These are phyloP conservation scores for Baryphthengus martii DNA, from an alignment of 2,113 vertebrate genomes.

Conservation along the genomic window DNA sequence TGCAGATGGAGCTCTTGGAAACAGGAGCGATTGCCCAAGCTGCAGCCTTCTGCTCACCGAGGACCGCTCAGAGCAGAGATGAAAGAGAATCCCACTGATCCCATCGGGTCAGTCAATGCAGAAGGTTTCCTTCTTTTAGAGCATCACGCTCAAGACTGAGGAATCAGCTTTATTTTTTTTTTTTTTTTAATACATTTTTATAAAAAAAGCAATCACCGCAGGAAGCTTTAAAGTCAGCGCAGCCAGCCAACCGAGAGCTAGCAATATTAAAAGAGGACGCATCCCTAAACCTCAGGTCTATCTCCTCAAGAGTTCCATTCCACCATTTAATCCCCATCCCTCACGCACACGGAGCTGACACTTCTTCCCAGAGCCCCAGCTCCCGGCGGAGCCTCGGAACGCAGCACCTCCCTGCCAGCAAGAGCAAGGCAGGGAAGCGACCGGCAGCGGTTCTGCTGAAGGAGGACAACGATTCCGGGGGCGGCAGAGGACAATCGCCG, in stretches of 20 bases:
- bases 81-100: neutral
- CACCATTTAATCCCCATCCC: neutral
- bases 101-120: neutral
- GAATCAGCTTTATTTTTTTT: too few species aligned
- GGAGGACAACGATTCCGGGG: neutral
- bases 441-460: neutral
- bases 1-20: neutral
- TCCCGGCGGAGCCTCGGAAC: neutral
- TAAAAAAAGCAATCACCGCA: constrained; percentile 47
- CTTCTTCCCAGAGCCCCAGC: rapidly evolving
- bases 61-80: neutral
- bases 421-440: neutral
- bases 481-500: neutral
- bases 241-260: neutral
- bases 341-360: rapidly evolving
- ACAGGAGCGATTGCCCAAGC: neutral
- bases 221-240: constrained; percentile 46
- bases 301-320: neutral
- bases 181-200: too few species aligned
- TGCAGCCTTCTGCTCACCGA: neutral
- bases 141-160: neutral
- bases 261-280: neutral
- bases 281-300: neutral
- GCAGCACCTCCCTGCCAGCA: neutral
- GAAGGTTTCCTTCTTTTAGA: neutral